Evolutionary conservation across 2,888 invertebrate genomes (phyloP).

Genomic region (Hypena proboscidalis): DNA sequence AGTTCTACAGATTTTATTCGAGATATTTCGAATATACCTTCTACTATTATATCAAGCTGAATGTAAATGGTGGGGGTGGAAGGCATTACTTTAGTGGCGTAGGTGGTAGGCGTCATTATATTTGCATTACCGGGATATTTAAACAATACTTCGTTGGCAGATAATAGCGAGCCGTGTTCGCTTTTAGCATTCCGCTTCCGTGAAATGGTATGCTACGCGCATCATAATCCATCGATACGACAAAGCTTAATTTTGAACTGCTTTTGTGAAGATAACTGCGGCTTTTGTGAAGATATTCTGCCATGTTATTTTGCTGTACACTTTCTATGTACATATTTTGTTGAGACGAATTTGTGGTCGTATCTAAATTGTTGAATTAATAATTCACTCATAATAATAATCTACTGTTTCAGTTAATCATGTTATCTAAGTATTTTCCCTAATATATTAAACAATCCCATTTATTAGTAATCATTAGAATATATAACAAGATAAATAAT

Average conservation of each 20-base stretch:
- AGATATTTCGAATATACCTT: not conserved
- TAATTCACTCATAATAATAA: no score
- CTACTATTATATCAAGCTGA: not conserved
- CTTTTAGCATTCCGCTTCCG: not conserved
- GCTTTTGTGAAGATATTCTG: slow-evolving; percentile 15
- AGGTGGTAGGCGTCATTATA: not conserved
- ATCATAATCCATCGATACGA: slow-evolving; percentile 24
- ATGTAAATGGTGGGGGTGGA: not conserved
- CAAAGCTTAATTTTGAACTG: slow-evolving; percentile 16
- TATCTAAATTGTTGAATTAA: no score
- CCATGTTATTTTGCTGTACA: slow-evolving; percentile 8
- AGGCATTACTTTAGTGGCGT: not conserved
- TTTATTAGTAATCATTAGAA: no score
- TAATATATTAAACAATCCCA: no score
- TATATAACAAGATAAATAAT: no score
- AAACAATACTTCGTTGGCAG: slow-evolving; percentile 9
- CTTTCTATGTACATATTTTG: not conserved
- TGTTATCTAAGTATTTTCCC: no score
- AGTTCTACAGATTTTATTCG: not conserved
- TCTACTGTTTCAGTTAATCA: no score
- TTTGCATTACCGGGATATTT: slow-evolving; percentile 11
- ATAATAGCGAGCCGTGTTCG: not conserved
- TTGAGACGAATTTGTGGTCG: not conserved
- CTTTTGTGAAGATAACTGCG: slow-evolving; percentile 13
- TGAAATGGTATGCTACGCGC: slow-evolving; percentile 13